Percentiles rank a stretch among this genome's conserved stretches.
phyloP scores from a whole-genome alignment of 2,113 vertebrate genomes.

The Benitochromis conjunctus region DNA sequence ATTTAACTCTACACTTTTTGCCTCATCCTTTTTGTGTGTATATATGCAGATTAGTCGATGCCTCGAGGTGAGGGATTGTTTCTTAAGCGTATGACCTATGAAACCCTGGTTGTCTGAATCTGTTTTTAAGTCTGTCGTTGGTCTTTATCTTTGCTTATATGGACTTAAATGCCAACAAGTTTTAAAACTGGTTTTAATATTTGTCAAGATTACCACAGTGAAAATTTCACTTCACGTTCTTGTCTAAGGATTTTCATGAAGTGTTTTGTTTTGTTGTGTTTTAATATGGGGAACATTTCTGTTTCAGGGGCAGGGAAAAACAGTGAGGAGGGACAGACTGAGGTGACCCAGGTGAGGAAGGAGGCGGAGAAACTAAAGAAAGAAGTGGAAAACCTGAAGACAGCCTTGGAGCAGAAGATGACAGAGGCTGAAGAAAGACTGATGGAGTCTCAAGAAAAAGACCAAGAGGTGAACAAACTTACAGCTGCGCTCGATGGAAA shows the following conservation, averaged over 20 bases:
- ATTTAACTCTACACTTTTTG: background rate
- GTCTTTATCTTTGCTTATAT: background rate
- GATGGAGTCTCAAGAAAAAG: background rate
- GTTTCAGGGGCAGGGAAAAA: conserved; percentile 4
- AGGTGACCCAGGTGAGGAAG: conserved; percentile 74
- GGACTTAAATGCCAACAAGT: background rate
- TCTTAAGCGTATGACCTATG: background rate
- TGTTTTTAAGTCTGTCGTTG: background rate
- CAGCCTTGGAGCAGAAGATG: conserved; percentile 22
- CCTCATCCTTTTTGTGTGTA: background rate
- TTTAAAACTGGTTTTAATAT: background rate
- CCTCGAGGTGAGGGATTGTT: background rate
- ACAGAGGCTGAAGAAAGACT: conserved; percentile 2
- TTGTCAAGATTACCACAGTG: too few relatives aligned
- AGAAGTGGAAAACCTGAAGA: conserved; percentile 52
- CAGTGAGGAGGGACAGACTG: conserved; percentile 6
- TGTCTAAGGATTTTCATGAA: background rate
- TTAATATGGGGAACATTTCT: background rate
- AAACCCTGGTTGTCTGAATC: background rate
- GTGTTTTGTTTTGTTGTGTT: background rate
- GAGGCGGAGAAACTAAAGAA: conserved; percentile 14
- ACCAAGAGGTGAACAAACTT: conserved; percentile 47
- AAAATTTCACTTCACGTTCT: background rate
- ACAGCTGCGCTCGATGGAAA: conserved; percentile 7
- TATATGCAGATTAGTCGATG: background rate